A percentile compares a stretch with the other conserved stretches of the same genome.
These are phyloP conservation scores for Labia minor DNA, from an alignment of 2,888 invertebrate genomes.

Conservation along the genomic window DNA sequence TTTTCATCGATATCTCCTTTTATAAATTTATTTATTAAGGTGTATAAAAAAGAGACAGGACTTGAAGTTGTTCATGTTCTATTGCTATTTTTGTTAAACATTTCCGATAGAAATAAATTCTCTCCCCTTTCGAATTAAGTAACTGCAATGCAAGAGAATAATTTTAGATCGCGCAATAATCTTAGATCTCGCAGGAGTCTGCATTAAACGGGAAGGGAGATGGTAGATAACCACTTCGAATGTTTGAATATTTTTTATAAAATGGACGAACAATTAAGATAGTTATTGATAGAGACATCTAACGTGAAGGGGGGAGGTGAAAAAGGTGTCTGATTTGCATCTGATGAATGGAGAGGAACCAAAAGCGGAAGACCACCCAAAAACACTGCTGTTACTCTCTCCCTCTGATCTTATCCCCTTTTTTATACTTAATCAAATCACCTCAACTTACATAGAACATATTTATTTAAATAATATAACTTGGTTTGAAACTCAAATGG, in stretches of 20 bases:
- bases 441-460: not conserved
- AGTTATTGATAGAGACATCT: conserved; percentile 2
- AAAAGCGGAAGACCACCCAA: conserved; percentile 4
- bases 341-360: conserved; percentile 13
- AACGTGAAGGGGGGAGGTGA: not conserved
- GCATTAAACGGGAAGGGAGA: not conserved
- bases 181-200: no score
- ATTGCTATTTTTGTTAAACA: no score
- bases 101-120: no score
- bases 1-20: no score
- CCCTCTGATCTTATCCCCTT: not conserved
- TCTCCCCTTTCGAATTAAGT: no score
- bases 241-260: not conserved
- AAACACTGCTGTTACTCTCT: not conserved
- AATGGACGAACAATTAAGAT: not conserved
- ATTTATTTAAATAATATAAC: not conserved
- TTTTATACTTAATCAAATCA: not conserved
- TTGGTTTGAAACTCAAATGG: not conserved
- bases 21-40: no score
- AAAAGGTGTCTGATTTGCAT: conserved; percentile 13
- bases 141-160: no score
- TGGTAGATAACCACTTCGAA: not conserved
- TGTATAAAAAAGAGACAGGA: no score
- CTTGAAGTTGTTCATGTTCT: no score
- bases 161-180: no score